Evolutionary conservation across 2,113 vertebrate genomes (phyloP).

Genomic region (Seriola dumerili): DNA sequence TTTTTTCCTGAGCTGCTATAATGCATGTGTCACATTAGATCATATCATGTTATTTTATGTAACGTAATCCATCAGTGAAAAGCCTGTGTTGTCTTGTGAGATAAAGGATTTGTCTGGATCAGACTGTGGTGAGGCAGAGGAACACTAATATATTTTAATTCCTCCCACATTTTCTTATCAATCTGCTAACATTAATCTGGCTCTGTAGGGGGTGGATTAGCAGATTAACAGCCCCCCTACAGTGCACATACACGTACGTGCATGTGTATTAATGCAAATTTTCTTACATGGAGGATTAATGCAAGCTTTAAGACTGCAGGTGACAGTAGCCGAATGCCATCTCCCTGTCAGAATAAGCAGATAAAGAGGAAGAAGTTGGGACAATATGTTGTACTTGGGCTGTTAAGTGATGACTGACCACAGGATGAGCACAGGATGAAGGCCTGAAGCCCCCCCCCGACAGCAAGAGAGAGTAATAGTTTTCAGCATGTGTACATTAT

Average conservation of each 20-base stretch:
- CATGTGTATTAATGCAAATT: slow-evolving; percentile 3
- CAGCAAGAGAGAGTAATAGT: not conserved
- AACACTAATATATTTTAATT: slow-evolving; percentile 46
- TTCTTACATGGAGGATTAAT: slow-evolving; percentile 6
- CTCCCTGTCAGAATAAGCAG: slow-evolving; percentile 3
- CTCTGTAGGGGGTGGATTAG: slow-evolving; percentile 46
- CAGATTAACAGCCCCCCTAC: slow-evolving; percentile 40
- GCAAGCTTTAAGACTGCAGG: slow-evolving; percentile 16
- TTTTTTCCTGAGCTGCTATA: not conserved
- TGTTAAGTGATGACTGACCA: not conserved
- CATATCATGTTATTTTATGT: not conserved
- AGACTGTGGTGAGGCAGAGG: slow-evolving; percentile 1
- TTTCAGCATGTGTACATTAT: too few relatives aligned
- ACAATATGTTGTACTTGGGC: not conserved
- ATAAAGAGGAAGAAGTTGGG: slow-evolving; percentile 1
- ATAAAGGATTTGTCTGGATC: slow-evolving; percentile 28
- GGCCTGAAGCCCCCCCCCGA: not conserved
- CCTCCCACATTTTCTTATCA: slow-evolving; percentile 53
- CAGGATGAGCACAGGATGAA: not conserved
- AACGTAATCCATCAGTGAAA: not conserved
- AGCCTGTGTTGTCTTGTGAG: slow-evolving; percentile 4
- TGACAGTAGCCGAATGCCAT: slow-evolving; percentile 2
- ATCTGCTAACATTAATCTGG: slow-evolving; percentile 54
- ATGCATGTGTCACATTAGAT: not conserved
- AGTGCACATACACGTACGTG: not conserved